A percentile compares a stretch with the other conserved stretches of the same genome.
Conservation (phyloP, 2,113 vertebrate species). For the Clarias gariepinus region DNA sequence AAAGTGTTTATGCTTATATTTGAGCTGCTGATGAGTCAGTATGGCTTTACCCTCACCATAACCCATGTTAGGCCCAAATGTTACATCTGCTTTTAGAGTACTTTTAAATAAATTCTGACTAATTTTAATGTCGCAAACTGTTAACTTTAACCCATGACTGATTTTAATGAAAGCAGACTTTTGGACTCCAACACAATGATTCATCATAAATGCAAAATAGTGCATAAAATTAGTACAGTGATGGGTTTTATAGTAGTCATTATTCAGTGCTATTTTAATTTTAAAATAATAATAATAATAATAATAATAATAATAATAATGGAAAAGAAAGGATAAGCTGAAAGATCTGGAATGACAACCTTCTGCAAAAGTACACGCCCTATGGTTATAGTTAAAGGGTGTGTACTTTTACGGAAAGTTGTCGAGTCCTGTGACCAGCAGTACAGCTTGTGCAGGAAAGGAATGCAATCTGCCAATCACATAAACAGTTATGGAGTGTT, state of each 20-base stretch:
- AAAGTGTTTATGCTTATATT: not conserved
- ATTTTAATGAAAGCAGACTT: not conserved
- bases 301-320: not conserved
- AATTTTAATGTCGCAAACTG: not conserved
- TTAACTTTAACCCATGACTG: not conserved
- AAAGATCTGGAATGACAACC: constrained; percentile 20
- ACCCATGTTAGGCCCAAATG: not conserved
- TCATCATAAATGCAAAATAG: not conserved
- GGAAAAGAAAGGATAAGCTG: not conserved
- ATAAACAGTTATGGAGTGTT: not conserved
- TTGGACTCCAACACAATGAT: constrained; percentile 30
- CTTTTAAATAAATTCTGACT: not conserved
- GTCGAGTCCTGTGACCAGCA: not conserved
- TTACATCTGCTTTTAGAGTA: not conserved
- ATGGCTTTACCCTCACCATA: not conserved
- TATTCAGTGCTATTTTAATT: not conserved
- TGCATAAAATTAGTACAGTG: constrained; percentile 3
- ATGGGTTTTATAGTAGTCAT: constrained; percentile 6
- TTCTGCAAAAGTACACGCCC: constrained; percentile 10
- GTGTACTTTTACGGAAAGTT: not conserved
- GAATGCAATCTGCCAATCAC: not conserved
- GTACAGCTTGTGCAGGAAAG: not conserved
- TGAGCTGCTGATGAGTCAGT: constrained; percentile 2
- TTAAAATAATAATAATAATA: too few relatives aligned
- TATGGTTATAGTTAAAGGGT: constrained; percentile 5